Evolutionary conservation across 2,113 vertebrate genomes (phyloP), one percentile per base, ranked within the genome.

Genomic region (Perca flavescens): DNA sequence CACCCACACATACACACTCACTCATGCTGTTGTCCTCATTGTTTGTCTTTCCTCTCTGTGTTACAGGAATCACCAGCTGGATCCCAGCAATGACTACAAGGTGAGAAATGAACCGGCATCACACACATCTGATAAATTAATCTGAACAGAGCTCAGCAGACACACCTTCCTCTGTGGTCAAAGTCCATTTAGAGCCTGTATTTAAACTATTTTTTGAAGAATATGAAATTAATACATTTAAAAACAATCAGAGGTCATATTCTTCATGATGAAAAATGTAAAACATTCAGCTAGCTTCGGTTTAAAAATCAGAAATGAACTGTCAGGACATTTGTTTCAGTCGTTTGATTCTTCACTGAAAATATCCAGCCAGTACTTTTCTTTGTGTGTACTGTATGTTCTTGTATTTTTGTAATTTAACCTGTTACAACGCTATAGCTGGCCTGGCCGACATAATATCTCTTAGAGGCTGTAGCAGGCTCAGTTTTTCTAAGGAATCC

Each of bases 61-160:
- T 89, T 77, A 46, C 92, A 96, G 96, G 87, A 96, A 94, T 85
- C 83, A 92, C 68, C 86, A 70, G 54, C 79, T 93, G 88, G 92
- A 95, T 80, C 31, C 83, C 79, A 87, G 84, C 79, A 91, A 74
- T 28, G 93, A 95, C 71, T 86, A 87, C 80, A 96, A 91, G 95
- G 96, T 96, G 90, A 85, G 72, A 53, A 71, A 50, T 52, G 19
- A n/a, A 79, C 70, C 9, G 8, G 40, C 79, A 74, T 43, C 22
- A 25, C 46, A 34, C 19, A 52, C 50, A 40, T 31, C 75, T 79
- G 66, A 60, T 61, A 31, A 79, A 54, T 8, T 0, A 0, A 60
- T 85, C 43, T 36, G 17, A 60, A 0, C 43, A 1, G 6, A 70
- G 57, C 1, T 54, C 49, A 58, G 36, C n/a, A 21, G 50, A 77